These are phyloP conservation scores for Rhodinocichla rosea DNA, from an alignment of 2,113 vertebrate genomes.

Conservation along the genomic window DNA sequence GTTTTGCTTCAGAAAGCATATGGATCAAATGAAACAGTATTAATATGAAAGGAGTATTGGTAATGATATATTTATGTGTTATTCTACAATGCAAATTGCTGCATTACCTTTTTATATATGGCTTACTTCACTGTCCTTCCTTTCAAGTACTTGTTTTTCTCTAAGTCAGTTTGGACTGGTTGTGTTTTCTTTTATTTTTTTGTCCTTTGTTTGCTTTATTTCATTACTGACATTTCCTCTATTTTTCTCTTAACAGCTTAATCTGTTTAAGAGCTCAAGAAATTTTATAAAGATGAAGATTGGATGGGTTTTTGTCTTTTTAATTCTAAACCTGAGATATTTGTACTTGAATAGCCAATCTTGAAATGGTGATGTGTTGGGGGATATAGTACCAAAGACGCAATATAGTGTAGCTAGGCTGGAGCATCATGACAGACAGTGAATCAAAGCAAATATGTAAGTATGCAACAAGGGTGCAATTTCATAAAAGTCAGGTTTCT, in stretches of 20 bases:
- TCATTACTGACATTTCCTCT: neutral
- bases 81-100: neutral
- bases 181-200: neutral
- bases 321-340: neutral
- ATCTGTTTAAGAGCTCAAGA: neutral
- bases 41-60: neutral
- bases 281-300: neutral
- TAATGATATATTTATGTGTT: neutral
- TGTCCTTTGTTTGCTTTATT: neutral
- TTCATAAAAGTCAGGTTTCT: neutral
- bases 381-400: neutral
- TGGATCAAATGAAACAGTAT: neutral
- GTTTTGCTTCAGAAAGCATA: neutral
- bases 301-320: rapidly evolving
- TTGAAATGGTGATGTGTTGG: neutral
- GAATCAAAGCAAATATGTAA: neutral
- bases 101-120: neutral
- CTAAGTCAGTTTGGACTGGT: rapidly evolving
- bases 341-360: neutral
- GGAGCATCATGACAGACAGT: neutral
- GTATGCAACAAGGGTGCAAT: neutral
- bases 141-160: neutral
- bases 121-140: neutral
- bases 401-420: neutral
- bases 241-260: neutral